Base-by-base conservation (phyloP, 2,888 invertebrate genomes). In the Calameuta idolon region DNA sequence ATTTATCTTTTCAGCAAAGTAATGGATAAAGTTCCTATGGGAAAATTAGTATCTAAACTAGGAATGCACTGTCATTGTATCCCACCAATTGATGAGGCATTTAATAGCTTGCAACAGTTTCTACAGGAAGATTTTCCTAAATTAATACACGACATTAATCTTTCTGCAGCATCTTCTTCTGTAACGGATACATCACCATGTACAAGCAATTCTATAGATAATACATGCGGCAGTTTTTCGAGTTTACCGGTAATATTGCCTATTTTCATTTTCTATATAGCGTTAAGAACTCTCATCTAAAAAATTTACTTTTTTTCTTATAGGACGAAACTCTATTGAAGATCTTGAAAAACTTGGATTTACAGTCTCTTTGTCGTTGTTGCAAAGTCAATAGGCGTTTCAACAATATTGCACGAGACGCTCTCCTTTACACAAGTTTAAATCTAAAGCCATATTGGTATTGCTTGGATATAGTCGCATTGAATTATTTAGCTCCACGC, bases 371-470 rank as follows among this genome's bases (percentile, higher is more conserved):
- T 15, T 95, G 95, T 89, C 93, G 95, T 37, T 95, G 97, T 86
- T 95, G 96, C 4, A 95, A 95, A 90, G 95, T 97, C 1, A 96
- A 95, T 88, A 94, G 93, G 84, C 94, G 94, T 85, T 97, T 96
- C 91, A 94, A 94, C 89, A 93, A 94, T 83, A 94, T 95, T 79
- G 95, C 95, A 34, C 94, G 94, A 1, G 97, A 98, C 90, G 94
- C 95, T 12, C 92, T 96, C 75, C 93, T 97, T 5, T 98, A 96
- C 87, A 94, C 94, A 75, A 95, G 95, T 89, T 92, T 98, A 33
- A 96, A 96, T 92, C 93, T 98, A 11, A 96, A 97, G 92, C 95
- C 95, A 0, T 97, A 96, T 88, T 97, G 97, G 97, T 93, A 96
- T 88, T 94, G 95, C 87, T 93, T 96, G 11, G 93, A 95, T 83